Conservation (phyloP, 2,113 vertebrate species). For the Gasterosteus nipponicus region DNA sequence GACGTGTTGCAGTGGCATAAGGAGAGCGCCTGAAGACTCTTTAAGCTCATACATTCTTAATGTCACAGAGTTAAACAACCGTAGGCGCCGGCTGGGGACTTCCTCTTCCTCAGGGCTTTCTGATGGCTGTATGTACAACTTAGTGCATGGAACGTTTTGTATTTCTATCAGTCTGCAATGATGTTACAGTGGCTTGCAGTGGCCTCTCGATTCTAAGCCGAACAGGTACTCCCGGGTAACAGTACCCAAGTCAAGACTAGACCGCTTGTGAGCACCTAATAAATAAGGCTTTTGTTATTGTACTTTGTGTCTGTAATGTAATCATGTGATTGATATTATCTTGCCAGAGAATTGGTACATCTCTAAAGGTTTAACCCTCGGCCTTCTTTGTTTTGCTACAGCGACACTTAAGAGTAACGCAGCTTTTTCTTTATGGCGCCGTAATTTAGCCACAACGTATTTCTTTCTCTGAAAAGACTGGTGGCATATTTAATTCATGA, state of each 20-base stretch:
- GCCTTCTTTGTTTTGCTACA: constrained; percentile 20
- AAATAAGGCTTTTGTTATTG: background rate
- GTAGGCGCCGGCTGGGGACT: constrained; percentile 52
- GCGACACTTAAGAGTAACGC: constrained; percentile 49
- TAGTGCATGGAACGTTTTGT: constrained; percentile 29
- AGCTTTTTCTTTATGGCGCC: constrained; percentile 37
- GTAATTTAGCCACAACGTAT: constrained; percentile 69
- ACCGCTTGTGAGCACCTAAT: background rate
- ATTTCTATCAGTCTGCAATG: constrained; percentile 13
- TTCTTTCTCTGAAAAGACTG: constrained; percentile 59
- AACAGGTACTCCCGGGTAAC: constrained; percentile 6
- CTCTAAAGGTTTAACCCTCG: constrained; percentile 9
- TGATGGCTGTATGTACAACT: constrained; percentile 55
- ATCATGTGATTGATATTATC: background rate
- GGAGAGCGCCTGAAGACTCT: constrained; percentile 38
- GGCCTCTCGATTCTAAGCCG: background rate
- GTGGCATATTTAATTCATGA: constrained; percentile 70
- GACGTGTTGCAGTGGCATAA: constrained; percentile 43
- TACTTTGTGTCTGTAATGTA: background rate
- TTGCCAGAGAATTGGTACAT: background rate
- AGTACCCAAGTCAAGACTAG: background rate
- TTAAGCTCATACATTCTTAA: constrained; percentile 77
- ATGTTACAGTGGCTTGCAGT: constrained; percentile 26
- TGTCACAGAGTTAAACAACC: constrained; percentile 71
- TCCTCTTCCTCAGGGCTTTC: constrained; percentile 56